These are phyloP conservation scores for Taurulus bubalis DNA, from an alignment of 2,113 vertebrate genomes.

Conservation along the genomic window DNA sequence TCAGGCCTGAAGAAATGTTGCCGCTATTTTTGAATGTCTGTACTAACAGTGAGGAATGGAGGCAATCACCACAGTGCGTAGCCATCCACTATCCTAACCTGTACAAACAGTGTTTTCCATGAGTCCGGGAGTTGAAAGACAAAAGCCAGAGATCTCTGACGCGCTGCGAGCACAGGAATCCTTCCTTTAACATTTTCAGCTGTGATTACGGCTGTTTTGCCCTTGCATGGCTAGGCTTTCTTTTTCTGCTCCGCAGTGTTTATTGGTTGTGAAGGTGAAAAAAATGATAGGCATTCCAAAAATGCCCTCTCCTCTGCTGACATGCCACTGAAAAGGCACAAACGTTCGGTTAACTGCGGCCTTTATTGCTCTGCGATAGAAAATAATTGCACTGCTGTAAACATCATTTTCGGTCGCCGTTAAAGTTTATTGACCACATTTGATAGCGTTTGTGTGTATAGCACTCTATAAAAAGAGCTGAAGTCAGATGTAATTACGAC, in stretches of 20 bases:
- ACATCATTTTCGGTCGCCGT: constrained; percentile 17
- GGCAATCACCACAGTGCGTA: constrained; percentile 53
- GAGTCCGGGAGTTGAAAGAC: constrained; percentile 20
- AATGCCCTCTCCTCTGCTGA: constrained; percentile 58
- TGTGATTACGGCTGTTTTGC: constrained; percentile 45
- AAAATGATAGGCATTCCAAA: constrained; percentile 75
- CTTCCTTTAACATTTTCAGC: constrained; percentile 37
- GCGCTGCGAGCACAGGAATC: neutral
- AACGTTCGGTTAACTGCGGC: constrained; percentile 33
- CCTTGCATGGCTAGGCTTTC: constrained; percentile 40
- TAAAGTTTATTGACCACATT: constrained; percentile 46
- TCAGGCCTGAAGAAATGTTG: constrained; percentile 74
- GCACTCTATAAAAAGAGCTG: constrained; percentile 19
- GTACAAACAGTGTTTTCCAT: neutral
- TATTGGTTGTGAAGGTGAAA: constrained; percentile 70
- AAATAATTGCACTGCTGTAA: constrained; percentile 27
- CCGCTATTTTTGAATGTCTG: constrained; percentile 77
- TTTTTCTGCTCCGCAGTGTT: constrained; percentile 49
- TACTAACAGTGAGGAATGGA: constrained; percentile 59
- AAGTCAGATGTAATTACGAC: constrained; percentile 14
- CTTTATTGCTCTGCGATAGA: constrained; percentile 25
- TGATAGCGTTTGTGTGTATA: constrained; percentile 26
- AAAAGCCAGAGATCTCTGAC: constrained; percentile 1
- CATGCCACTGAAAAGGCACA: constrained; percentile 34
- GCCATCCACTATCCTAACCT: constrained; percentile 2